phyloP scores from a whole-genome alignment of 2,113 vertebrate genomes.

The Nycticebus coucang region DNA sequence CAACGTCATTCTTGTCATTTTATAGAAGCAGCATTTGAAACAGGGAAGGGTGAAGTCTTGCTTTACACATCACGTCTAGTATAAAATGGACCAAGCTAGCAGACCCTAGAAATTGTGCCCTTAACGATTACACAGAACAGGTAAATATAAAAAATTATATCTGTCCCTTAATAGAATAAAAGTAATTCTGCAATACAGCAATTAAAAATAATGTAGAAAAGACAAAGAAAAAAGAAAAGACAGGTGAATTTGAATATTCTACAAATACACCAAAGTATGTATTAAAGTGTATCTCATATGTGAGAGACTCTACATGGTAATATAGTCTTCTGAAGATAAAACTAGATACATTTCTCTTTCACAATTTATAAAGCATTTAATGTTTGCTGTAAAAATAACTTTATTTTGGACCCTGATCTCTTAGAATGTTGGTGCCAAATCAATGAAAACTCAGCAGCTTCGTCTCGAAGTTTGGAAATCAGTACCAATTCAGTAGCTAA shows the following conservation, averaged over 20 bases:
- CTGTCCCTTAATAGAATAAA: neutral
- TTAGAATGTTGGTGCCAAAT: neutral
- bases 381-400: constrained; percentile 7
- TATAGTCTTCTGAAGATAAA: neutral
- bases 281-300: neutral
- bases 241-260: neutral
- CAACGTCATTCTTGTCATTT: neutral
- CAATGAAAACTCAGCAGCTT: neutral
- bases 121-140: neutral
- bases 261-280: neutral
- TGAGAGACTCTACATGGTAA: neutral
- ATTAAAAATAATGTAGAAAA: neutral
- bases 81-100: neutral
- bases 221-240: neutral
- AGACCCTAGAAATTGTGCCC: neutral
- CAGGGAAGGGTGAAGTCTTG: neutral
- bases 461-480: neutral
- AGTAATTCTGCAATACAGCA: neutral
- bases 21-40: neutral
- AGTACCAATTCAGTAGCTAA: neutral
- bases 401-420: neutral
- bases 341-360: neutral
- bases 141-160: neutral
- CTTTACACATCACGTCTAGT: neutral
- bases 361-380: neutral